Percentiles rank a stretch among this genome's conserved stretches.
Conservation (phyloP, 1,140 invertebrate species). For the Neodiprion lecontei region DNA sequence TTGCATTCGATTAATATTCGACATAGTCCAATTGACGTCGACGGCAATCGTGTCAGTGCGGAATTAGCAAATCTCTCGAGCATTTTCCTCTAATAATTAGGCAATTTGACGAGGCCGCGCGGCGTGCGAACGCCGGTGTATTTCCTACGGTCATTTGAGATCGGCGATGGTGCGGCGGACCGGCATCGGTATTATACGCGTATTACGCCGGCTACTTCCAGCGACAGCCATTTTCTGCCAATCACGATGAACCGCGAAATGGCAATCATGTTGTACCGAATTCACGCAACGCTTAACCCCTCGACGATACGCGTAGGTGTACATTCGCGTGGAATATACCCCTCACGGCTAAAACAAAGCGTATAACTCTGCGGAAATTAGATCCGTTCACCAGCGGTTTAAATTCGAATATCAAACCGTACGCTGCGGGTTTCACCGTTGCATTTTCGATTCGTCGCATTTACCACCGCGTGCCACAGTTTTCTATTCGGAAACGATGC, state of each 20-base stretch:
- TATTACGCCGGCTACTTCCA: not conserved
- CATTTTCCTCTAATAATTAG: constrained; percentile 5
- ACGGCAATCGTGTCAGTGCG: not conserved
- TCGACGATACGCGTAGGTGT: no score
- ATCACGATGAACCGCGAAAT: constrained; percentile 2
- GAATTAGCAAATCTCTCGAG: constrained; percentile 5
- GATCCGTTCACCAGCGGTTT: no score
- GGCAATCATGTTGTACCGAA: not conserved
- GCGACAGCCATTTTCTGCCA: not conserved
- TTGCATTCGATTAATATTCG: constrained; percentile 7
- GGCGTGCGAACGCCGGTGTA: not conserved
- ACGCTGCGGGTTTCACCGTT: no score
- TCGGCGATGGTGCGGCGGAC: not conserved
- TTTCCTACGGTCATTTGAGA: not conserved
- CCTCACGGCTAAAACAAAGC: no score
- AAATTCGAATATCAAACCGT: no score
- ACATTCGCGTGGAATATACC: no score
- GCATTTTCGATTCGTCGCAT: no score
- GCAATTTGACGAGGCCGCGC: not conserved
- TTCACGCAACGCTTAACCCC: no score
- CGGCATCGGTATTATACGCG: not conserved
- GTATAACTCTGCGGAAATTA: no score
- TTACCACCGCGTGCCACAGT: no score
- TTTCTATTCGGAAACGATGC: no score
- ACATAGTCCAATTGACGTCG: not conserved